phyloP scores from a whole-genome alignment of 2,113 vertebrate species.

The Scolopax mira region DNA sequence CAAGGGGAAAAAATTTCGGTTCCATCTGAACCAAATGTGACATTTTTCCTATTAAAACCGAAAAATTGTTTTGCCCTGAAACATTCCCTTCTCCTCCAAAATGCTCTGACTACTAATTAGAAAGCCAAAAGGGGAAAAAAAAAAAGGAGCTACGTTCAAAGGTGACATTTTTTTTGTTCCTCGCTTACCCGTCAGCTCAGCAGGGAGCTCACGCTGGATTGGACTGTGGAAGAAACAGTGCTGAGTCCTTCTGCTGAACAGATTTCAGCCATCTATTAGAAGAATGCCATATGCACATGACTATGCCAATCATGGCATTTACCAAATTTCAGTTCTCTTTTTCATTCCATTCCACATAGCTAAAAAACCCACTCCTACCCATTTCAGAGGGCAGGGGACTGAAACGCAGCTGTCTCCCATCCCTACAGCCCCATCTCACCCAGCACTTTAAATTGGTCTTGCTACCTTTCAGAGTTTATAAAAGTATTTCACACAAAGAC shows the following conservation, averaged over 20 bases:
- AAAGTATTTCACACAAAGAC: neutral
- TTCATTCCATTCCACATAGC: neutral
- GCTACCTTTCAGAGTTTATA: neutral
- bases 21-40: conserved; percentile 42
- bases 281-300: neutral
- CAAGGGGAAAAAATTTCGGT: conserved; percentile 58
- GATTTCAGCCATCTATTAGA: neutral
- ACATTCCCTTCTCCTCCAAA: neutral
- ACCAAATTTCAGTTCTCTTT: neutral
- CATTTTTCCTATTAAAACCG: conserved; percentile 62
- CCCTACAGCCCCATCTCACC: neutral
- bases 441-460: neutral
- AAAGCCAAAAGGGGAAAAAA: neutral
- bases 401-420: neutral
- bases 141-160: neutral
- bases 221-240: neutral
- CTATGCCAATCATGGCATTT: neutral
- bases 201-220: neutral
- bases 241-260: neutral
- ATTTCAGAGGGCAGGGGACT: neutral
- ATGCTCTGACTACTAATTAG: neutral
- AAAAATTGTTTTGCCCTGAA: conserved; percentile 47
- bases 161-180: neutral
- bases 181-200: neutral
- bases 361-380: neutral